Evolutionary conservation across 1,140 invertebrate species (phyloP).

Genomic region (Phthorimaea operculella): DNA sequence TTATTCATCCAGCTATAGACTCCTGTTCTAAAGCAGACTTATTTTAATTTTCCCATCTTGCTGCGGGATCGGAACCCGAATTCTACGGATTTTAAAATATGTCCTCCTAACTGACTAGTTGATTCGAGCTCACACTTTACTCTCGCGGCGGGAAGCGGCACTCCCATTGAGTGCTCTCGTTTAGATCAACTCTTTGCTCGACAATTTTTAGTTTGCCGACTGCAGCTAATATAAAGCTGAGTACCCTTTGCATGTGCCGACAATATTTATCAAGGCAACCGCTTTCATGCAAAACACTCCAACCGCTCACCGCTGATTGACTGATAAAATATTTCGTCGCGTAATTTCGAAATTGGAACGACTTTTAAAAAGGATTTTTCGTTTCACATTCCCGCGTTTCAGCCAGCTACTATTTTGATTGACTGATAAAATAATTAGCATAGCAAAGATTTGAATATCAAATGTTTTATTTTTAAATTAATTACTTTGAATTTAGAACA

Average conservation of each 20-base stretch:
- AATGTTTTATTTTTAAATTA: too few species aligned
- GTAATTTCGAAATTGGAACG: not conserved
- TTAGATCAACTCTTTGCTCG: slow-evolving; percentile 42
- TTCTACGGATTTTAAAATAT: too few species aligned
- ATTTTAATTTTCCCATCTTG: not conserved
- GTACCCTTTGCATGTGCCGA: slow-evolving; percentile 34
- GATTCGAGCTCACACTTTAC: not conserved
- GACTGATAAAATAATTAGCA: not conserved
- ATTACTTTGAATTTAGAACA: too few species aligned
- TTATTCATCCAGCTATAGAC: too few species aligned
- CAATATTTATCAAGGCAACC: slow-evolving; percentile 6
- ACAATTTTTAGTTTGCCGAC: slow-evolving; percentile 35
- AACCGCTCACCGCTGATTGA: slow-evolving; percentile 16
- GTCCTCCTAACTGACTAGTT: too few species aligned
- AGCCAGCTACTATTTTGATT: not conserved
- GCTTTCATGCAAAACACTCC: slow-evolving; percentile 22
- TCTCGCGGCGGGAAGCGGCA: slow-evolving; percentile 13
- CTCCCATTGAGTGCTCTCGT: slow-evolving; percentile 25
- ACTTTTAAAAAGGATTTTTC: not conserved
- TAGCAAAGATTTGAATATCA: too few species aligned
- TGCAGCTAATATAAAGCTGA: slow-evolving; percentile 38
- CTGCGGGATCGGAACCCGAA: too few species aligned
- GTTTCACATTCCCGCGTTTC: not conserved
- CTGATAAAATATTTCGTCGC: slow-evolving; percentile 15
- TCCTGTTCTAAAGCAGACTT: too few species aligned